These are phyloP conservation scores for Lycopodina hypogea DNA, from an alignment of 37 sponge, comb jelly and placozoan genomes.

Conservation along the genomic window DNA sequence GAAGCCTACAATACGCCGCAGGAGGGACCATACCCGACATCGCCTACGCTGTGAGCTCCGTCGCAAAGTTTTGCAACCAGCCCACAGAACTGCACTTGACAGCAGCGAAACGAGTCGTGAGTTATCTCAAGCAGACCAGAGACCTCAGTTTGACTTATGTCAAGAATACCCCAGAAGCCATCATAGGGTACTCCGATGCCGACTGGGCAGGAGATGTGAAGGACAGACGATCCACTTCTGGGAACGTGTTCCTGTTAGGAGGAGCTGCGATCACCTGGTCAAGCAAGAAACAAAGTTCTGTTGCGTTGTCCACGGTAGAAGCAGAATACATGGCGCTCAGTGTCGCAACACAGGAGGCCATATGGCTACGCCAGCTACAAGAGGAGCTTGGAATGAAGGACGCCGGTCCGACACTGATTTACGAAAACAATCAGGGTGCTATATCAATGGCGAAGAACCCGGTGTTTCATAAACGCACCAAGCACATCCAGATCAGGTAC, in stretches of 20 bases:
- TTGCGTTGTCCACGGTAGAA: constrained; percentile 14
- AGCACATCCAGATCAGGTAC: constrained; percentile 41
- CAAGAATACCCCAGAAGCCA: constrained; percentile 3
- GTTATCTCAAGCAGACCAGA: constrained; percentile 49
- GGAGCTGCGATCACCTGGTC: constrained; percentile 57
- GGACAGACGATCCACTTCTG: constrained; percentile 54
- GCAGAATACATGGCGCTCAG: constrained; percentile 42
- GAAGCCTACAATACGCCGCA: constrained; percentile 38
- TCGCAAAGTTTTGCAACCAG: constrained; percentile 28
- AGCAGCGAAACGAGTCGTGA: constrained; percentile 47
- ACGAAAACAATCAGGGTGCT: constrained; percentile 60
- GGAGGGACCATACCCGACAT: constrained; percentile 53
- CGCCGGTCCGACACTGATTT: constrained; percentile 9
- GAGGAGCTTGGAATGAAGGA: constrained; percentile 1
- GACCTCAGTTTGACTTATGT: constrained; percentile 20
- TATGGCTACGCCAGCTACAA: constrained; percentile 31
- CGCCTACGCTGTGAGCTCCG: constrained; percentile 46
- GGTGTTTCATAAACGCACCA: constrained; percentile 11
- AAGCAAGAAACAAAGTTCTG: constrained; percentile 42
- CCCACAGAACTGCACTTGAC: constrained; percentile 53
- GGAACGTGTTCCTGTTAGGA: constrained; percentile 40
- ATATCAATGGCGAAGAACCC: constrained; percentile 46
- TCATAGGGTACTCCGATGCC: constrained; percentile 56
- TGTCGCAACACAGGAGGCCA: constrained; percentile 38
- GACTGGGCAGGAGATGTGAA: constrained; percentile 55